Base-by-base conservation (phyloP, 2,888 invertebrate species). In the Hyppa rectilinea region DNA sequence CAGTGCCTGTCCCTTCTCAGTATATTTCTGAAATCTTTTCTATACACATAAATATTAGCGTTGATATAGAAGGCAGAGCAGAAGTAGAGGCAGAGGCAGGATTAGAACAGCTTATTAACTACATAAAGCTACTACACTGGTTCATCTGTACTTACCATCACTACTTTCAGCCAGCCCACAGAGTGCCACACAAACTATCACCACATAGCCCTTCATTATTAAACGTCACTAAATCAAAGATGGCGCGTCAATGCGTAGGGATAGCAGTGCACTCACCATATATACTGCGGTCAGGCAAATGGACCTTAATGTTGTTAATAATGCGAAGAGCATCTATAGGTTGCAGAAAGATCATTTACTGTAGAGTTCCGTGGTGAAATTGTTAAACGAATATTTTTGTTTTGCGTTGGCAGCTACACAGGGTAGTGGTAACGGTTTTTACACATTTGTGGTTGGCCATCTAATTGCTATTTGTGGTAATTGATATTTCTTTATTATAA, bases 241-340 rank as follows among this genome's bases (percentile, higher is more conserved):
- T 53, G 36, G 20, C 12, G 17, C n/a, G 31, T 14, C 45, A 85
- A 75, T 84, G 86, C 60, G 59, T 55, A 17, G 0, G 53, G 63
- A 69, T 71, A 67, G 9, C 69, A 53, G 1, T 62, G 66, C 74
- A 71, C 60, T 36, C 50, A 26, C 60, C 38, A 69, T 85, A 64
- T 85, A 84, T 85, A 84, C 80, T 45, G 36, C 66, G 17, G 26
- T 45, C 53, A 47, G 31, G 23, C 20, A 66, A 77, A 73, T 73
- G 64, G 47, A 64, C 61, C 58, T 72, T 71, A 79, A 75, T 71
- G 50, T 29, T 34, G 49, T 29, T 78, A 56, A 64, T 31, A 43
- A 75, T 52, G 23, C 49, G 47, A 53, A 70, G 38, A 60, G 58
- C 50, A 60, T 40, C n/a, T 47, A 36, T 3, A 55, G 43, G 60